Base-by-base conservation (phyloP, 2,888 invertebrate species). In the Incurvaria masculella region DNA sequence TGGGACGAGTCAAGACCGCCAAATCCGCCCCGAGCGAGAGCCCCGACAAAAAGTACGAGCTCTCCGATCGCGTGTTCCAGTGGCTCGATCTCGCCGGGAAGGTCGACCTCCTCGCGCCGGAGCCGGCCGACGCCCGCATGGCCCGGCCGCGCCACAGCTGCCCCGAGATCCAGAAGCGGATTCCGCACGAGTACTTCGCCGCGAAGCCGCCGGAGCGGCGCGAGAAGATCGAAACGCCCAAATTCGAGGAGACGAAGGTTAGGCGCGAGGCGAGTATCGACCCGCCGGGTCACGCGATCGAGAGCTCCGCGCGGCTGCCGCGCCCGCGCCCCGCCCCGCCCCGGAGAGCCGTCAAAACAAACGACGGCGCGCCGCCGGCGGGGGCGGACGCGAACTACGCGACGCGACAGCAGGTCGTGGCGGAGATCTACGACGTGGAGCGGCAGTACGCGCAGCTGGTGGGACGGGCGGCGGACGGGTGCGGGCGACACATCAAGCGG, bases 61-160 rank as follows among this genome's bases (percentile, higher is more conserved):
- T 79, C 18, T 79, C 89, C 0, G 89, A 91, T 51, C 78, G 89
- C 47, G 91, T 91, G 0, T 67, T 91, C 3, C 86, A 89, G 57
- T 91, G 91, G 91, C 61, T 91, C 54, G 89, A 91, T 62, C 68
- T 90, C 48, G 89, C 89, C 0, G 87, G 86, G 0, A 82, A 83
- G 59, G 73, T 79, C 2, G 73, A 75, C 55, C 57, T 79, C 21
- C 53, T 79, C 17, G 65, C 67, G n/a, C 65, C 71, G 2, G 66
- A 68, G 14, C 69, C 65, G 21, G 61, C 48, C n/a, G 26, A 53
- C 0, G 70, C 72, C 48, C 55, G 76, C 39, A 69, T 75, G 63
- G 52, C 67, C 2, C 74, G 73, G 47, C 78, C 72, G 4, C 61
- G 73, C 14, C 74, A 74, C 63, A 76, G 73, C 55, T 72, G 74